Conservation (phyloP, 1,140 invertebrate genomes). For the Teleogryllus occipitalis region DNA sequence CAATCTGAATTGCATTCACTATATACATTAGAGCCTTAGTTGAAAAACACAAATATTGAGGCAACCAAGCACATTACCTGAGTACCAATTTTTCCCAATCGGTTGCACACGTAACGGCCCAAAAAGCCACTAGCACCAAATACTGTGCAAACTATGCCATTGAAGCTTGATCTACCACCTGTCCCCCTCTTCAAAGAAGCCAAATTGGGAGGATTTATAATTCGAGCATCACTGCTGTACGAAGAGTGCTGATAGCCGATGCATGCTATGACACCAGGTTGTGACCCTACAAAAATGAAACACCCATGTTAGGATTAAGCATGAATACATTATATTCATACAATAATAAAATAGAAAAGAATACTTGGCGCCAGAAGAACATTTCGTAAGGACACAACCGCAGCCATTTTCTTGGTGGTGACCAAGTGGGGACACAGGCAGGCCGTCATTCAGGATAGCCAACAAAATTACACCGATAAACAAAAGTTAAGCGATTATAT, state of each 20-base stretch:
- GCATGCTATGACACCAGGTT: conserved; percentile 25
- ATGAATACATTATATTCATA: neutral
- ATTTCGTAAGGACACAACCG: neutral
- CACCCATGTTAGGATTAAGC: neutral
- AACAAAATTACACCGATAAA: too few relatives aligned
- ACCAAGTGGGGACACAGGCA: too few relatives aligned
- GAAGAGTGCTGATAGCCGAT: conserved; percentile 28
- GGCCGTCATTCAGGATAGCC: too few relatives aligned
- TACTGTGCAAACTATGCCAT: conserved; percentile 92
- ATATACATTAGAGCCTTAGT: conserved; percentile 10
- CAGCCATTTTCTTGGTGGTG: neutral
- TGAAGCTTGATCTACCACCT: conserved; percentile 92
- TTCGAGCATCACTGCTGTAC: conserved; percentile 32
- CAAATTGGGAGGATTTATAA: conserved; percentile 45
- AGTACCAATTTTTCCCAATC: conserved; percentile 76
- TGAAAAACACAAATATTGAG: neutral
- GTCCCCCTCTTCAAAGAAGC: conserved; percentile 71
- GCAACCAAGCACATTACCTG: conserved; percentile 47
- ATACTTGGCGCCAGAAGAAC: neutral
- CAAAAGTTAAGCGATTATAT: too few relatives aligned
- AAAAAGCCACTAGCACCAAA: conserved; percentile 89
- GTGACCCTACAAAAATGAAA: conserved; percentile 27
- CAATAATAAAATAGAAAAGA: neutral
- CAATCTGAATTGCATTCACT: neutral
- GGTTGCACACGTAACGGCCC: conserved; percentile 76